phyloP scores from a whole-genome alignment of 2,888 invertebrate species.

The Hirtodrosophila alboralis region DNA sequence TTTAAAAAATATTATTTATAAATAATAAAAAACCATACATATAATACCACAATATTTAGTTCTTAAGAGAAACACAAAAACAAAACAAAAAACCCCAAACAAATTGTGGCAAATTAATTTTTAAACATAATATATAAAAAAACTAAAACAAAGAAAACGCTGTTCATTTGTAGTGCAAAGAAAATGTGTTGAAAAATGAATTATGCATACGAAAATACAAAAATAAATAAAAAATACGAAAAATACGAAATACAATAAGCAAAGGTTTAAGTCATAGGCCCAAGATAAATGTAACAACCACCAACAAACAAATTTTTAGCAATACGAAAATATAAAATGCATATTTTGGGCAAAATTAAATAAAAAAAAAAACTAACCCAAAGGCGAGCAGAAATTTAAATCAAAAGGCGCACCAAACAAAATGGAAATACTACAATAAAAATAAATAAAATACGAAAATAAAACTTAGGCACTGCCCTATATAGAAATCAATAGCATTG shows the following conservation, averaged over 20 bases:
- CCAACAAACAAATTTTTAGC: slow-evolving; percentile 67
- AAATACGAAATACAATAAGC: slow-evolving; percentile 67
- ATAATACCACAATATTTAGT: slow-evolving; percentile 45
- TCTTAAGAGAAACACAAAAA: slow-evolving; percentile 46
- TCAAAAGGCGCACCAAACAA: slow-evolving; percentile 33
- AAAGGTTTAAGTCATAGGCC: slow-evolving; percentile 75
- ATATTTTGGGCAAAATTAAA: slow-evolving; percentile 25
- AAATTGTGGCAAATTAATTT: slow-evolving; percentile 78
- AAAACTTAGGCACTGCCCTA: slow-evolving; percentile 24
- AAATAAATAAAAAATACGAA: slow-evolving; percentile 11
- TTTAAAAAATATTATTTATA: slow-evolving; percentile 69
- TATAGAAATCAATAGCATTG: slow-evolving; percentile 21
- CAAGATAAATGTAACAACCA: slow-evolving; percentile 69
- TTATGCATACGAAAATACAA: slow-evolving; percentile 30
- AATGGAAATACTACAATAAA: background rate
- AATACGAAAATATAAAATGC: slow-evolving; percentile 45
- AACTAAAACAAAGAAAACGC: slow-evolving; percentile 22
- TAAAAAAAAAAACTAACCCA: slow-evolving; percentile 10
- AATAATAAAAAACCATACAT: slow-evolving; percentile 37
- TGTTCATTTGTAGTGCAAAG: slow-evolving; percentile 70
- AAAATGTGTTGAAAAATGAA: slow-evolving; percentile 48
- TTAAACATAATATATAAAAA: slow-evolving; percentile 42
- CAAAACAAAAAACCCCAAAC: slow-evolving; percentile 25
- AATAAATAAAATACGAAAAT: slow-evolving; percentile 21
- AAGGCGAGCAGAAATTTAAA: slow-evolving; percentile 27